Evolutionary conservation across 2,888 invertebrate species (phyloP).

Genomic region (Brachyopa scutellaris): DNA sequence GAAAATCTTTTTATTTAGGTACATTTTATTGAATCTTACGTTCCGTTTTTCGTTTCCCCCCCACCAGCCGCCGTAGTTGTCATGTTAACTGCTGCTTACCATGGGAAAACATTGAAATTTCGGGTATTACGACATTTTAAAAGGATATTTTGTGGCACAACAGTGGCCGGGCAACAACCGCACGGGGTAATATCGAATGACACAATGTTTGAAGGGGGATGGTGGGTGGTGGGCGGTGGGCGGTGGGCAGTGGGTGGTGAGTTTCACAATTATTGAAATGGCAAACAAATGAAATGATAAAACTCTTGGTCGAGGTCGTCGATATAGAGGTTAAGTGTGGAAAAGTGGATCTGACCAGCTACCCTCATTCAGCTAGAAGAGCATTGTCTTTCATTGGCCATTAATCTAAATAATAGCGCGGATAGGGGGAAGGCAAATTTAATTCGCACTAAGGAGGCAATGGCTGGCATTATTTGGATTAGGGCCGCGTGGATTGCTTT

Average conservation of each 20-base stretch:
- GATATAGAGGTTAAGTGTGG: conserved; percentile 34
- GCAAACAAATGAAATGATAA: conserved; percentile 60
- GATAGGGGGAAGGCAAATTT: conserved; percentile 14
- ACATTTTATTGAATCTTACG: conserved; percentile 63
- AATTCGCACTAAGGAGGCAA: conserved; percentile 2
- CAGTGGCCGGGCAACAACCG: background rate
- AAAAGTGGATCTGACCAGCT: conserved; percentile 4
- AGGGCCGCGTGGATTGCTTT: conserved; percentile 24
- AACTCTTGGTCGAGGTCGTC: conserved; percentile 24
- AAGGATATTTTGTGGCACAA: conserved; percentile 42
- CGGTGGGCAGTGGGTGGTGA: conserved; percentile 26
- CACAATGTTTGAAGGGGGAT: background rate
- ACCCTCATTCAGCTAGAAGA: background rate
- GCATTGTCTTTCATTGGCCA: conserved; percentile 8
- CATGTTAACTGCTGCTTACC: background rate
- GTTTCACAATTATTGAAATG: conserved; percentile 67
- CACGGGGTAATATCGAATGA: conserved; percentile 1
- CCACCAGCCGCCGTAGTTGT: too few relatives aligned
- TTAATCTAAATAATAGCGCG: conserved; percentile 46
- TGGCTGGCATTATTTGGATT: conserved; percentile 32
- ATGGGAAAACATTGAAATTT: conserved; percentile 26
- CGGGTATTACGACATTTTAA: conserved; percentile 39
- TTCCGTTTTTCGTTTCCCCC: conserved; percentile 6
- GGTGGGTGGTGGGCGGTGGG: too few relatives aligned
- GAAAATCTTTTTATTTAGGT: conserved; percentile 36